These are phyloP conservation scores for Coptotermes formosanus DNA, from an alignment of 1,140 invertebrate genomes.

Conservation along the genomic window DNA sequence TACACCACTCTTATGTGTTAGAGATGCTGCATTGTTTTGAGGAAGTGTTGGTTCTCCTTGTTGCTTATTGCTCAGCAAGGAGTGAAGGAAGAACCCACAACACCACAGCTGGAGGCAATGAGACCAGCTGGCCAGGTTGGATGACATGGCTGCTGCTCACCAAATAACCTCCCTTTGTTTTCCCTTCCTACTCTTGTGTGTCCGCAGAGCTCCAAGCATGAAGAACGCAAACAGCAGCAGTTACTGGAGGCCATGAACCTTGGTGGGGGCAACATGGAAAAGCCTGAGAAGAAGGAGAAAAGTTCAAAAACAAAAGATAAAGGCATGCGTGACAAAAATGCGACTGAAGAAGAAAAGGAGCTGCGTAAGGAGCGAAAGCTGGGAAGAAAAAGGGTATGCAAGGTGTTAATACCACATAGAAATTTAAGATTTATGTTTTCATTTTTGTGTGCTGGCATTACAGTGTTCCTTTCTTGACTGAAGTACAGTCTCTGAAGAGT, in stretches of 20 bases:
- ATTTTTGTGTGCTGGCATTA: too few species aligned
- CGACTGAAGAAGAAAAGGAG: slow-evolving; percentile 65
- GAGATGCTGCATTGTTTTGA: too few species aligned
- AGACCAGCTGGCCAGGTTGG: background rate
- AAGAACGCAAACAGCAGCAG: slow-evolving; percentile 51
- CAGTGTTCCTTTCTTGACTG: too few species aligned
- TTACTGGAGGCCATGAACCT: slow-evolving; percentile 32
- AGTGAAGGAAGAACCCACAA: background rate
- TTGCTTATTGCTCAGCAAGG: background rate
- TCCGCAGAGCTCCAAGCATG: slow-evolving; percentile 52
- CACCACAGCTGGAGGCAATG: background rate
- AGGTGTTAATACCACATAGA: background rate
- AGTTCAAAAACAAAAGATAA: slow-evolving; percentile 61
- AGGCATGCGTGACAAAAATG: slow-evolving; percentile 48
- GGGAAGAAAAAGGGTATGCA: slow-evolving; percentile 67
- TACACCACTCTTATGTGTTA: too few species aligned
- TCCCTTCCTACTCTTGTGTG: slow-evolving; percentile 22
- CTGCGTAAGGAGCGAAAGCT: slow-evolving; percentile 73
- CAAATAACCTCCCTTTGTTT: slow-evolving; percentile 21
- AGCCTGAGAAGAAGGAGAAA: slow-evolving; percentile 64
- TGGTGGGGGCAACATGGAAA: slow-evolving; percentile 40
- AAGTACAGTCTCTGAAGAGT: too few species aligned
- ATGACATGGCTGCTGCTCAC: too few species aligned
- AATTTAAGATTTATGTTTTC: too few species aligned
- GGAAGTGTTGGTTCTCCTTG: background rate